phyloP scores from a whole-genome alignment of 1,140 invertebrate genomes.

The Drosophila novamexicana region DNA sequence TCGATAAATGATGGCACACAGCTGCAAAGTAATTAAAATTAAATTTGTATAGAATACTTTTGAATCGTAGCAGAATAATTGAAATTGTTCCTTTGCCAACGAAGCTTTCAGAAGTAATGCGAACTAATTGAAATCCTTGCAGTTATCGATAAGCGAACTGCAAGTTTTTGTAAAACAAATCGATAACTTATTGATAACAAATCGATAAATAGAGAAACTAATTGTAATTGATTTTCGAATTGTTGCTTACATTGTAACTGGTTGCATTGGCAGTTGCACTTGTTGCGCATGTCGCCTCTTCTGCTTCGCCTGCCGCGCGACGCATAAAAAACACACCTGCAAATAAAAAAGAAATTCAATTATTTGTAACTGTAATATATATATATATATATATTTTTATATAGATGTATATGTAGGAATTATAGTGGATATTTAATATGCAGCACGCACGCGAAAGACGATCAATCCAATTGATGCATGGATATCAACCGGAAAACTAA shows the following conservation, averaged over 20 bases:
- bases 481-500: slow-evolving; percentile 60
- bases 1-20: too few relatives aligned
- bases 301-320: not conserved
- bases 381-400: not conserved
- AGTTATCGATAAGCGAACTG: not conserved
- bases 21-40: too few relatives aligned
- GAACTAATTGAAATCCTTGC: too few relatives aligned
- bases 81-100: too few relatives aligned
- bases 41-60: too few relatives aligned
- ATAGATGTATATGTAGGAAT: not conserved
- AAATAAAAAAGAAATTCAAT: slow-evolving; percentile 7
- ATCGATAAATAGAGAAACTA: not conserved
- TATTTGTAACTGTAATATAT: slow-evolving; percentile 1
- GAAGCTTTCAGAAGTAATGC: too few relatives aligned
- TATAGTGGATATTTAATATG: slow-evolving; percentile 48
- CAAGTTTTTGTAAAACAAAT: not conserved
- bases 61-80: too few relatives aligned
- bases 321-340: slow-evolving; percentile 16
- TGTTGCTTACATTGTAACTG: slow-evolving; percentile 28
- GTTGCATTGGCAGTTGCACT: slow-evolving; percentile 6
- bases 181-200: not conserved
- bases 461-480: slow-evolving; percentile 74
- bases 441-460: slow-evolving; percentile 49
- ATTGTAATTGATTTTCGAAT: too few relatives aligned
- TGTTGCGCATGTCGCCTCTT: slow-evolving; percentile 24